Conservation (phyloP, 1,140 invertebrate genomes). For the Rhysida immarginata region DNA sequence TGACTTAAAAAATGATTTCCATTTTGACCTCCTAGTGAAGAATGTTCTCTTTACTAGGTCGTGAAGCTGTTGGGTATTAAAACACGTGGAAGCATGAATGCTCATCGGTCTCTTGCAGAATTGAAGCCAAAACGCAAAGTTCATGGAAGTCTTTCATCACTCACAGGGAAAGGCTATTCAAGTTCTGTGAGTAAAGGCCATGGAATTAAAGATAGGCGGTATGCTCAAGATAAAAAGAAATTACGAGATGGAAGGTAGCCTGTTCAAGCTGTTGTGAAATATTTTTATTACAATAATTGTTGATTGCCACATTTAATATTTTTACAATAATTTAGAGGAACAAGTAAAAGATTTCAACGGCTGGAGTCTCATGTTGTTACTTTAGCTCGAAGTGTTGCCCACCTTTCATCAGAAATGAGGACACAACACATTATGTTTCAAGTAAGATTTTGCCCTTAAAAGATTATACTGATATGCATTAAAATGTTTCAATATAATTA, state of each 20-base stretch:
- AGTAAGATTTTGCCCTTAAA: constrained; percentile 20
- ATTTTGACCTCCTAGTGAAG: too few species aligned
- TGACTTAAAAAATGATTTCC: too few species aligned
- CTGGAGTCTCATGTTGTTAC: constrained; percentile 85
- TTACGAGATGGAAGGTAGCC: too few species aligned
- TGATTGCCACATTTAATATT: neutral
- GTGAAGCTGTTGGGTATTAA: constrained; percentile 55
- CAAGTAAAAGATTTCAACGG: constrained; percentile 74
- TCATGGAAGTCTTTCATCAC: constrained; percentile 61
- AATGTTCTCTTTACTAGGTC: constrained; percentile 39
- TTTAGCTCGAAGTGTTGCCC: constrained; percentile 76
- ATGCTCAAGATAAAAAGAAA: neutral
- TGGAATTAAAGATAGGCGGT: neutral
- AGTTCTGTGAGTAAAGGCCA: neutral
- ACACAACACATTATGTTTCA: constrained; percentile 77
- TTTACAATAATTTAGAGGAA: constrained; percentile 32
- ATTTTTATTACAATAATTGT: neutral
- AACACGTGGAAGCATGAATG: constrained; percentile 31
- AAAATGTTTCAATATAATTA: neutral
- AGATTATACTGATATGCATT: neutral
- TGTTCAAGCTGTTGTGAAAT: too few species aligned
- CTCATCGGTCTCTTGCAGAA: constrained; percentile 13
- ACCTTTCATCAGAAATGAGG: constrained; percentile 79
- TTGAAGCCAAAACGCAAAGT: constrained; percentile 19
- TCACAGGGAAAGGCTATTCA: constrained; percentile 24